Evolutionary conservation across 2,888 invertebrate species (phyloP).

Genomic region (Agonum fuliginosum): DNA sequence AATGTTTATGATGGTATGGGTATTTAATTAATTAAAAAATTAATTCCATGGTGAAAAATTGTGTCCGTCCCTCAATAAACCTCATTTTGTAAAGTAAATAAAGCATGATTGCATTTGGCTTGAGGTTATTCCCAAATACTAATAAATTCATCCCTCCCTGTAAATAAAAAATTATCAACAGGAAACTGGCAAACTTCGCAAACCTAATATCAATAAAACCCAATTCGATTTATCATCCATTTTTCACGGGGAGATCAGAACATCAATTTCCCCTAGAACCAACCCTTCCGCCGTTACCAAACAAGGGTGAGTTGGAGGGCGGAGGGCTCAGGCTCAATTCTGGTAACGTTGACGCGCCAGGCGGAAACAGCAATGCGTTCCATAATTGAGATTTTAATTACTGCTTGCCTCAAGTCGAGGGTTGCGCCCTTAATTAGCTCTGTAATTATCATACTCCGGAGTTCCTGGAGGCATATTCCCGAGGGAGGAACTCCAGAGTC

Average conservation of each 20-base stretch:
- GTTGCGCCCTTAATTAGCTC: conserved; percentile 57
- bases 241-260: conserved; percentile 12
- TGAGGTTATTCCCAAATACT: conserved; percentile 7
- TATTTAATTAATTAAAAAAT: too few species aligned
- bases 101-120: neutral
- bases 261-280: conserved; percentile 1
- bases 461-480: conserved; percentile 38
- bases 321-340: neutral
- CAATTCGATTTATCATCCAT: conserved; percentile 22
- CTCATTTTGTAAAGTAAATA: conserved; percentile 12
- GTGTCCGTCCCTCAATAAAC: neutral
- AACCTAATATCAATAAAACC: conserved; percentile 31
- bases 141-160: neutral
- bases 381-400: conserved; percentile 59
- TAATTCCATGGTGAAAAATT: neutral
- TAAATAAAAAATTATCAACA: conserved; percentile 36
- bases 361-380: conserved; percentile 45
- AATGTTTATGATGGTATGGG: too few species aligned
- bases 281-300: conserved; percentile 1
- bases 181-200: conserved; percentile 40
- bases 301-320: neutral
- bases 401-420: conserved; percentile 52
- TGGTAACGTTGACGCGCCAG: conserved; percentile 11
- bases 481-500: conserved; percentile 32
- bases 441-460: conserved; percentile 56